phyloP scores from a whole-genome alignment of 2,797 vertebrate species.

The Emys orbicularis region DNA sequence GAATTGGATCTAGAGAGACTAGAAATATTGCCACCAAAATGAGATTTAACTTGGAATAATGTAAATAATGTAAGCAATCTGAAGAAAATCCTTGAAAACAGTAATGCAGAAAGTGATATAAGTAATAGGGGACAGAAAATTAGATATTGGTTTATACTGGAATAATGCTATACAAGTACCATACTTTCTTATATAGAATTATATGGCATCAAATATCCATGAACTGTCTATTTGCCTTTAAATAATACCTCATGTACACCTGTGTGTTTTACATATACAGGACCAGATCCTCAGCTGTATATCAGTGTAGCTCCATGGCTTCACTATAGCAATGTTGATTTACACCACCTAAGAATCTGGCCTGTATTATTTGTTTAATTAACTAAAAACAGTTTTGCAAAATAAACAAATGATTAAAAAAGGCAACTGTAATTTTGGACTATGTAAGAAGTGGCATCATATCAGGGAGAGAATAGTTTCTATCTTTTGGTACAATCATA shows the following conservation, averaged over 20 bases:
- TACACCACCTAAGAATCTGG: not conserved
- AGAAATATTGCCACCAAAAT: not conserved
- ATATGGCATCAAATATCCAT: not conserved
- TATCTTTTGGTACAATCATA: not conserved
- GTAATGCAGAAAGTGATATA: not conserved
- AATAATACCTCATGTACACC: not conserved
- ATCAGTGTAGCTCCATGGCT: not conserved
- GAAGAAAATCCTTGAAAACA: not conserved
- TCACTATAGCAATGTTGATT: not conserved
- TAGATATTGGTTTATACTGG: not conserved
- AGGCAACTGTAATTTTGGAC: slow-evolving; percentile 6
- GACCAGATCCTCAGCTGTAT: not conserved
- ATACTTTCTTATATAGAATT: not conserved
- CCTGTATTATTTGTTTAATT: slow-evolving; percentile 1
- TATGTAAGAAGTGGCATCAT: not conserved
- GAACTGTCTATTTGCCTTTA: not conserved
- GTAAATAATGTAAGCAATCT: not conserved
- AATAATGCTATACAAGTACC: not conserved
- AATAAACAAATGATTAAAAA: not conserved
- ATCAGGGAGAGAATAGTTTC: not conserved
- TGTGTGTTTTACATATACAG: not conserved
- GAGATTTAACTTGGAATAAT: not conserved
- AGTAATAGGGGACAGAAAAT: not conserved
- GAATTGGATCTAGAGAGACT: not conserved
- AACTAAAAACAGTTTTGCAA: not conserved